Conservation (phyloP, 2,888 invertebrate species). For the Eugnorisma glareosa region DNA sequence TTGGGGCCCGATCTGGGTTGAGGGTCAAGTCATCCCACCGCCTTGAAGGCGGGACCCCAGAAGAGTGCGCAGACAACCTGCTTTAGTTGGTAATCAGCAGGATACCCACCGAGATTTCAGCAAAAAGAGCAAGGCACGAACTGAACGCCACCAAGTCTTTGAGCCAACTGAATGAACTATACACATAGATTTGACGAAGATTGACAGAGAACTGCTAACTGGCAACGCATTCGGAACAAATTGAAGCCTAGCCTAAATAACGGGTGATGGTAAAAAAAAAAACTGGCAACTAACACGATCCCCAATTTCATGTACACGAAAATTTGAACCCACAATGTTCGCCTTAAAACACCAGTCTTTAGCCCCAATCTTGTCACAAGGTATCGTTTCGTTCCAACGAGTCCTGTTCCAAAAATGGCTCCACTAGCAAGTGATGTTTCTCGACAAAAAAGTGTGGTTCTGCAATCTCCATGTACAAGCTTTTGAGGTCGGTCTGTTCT, state of each 20-base stretch:
- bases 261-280: constrained; percentile 33
- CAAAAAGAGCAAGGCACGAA: constrained; percentile 2
- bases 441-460: neutral
- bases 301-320: neutral
- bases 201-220: constrained; percentile 45
- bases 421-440: neutral
- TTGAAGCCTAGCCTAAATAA: constrained; percentile 28
- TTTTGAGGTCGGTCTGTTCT: constrained; percentile 26
- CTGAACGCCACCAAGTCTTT: constrained; percentile 1
- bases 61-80: constrained; percentile 34
- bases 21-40: constrained; percentile 52
- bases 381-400: fast-evolving
- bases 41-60: constrained; percentile 32
- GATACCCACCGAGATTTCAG: constrained; percentile 16
- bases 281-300: constrained; percentile 40
- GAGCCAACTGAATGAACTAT: constrained; percentile 17
- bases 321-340: neutral
- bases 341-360: neutral
- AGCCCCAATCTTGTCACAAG: neutral
- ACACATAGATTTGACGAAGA: constrained; percentile 38
- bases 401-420: neutral
- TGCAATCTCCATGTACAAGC: neutral
- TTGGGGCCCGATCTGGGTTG: constrained; percentile 34
- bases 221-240: constrained; percentile 37
- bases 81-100: constrained; percentile 16